phyloP scores from a whole-genome alignment of 2,797 vertebrate genomes.

The Tolypeutes matacus region DNA sequence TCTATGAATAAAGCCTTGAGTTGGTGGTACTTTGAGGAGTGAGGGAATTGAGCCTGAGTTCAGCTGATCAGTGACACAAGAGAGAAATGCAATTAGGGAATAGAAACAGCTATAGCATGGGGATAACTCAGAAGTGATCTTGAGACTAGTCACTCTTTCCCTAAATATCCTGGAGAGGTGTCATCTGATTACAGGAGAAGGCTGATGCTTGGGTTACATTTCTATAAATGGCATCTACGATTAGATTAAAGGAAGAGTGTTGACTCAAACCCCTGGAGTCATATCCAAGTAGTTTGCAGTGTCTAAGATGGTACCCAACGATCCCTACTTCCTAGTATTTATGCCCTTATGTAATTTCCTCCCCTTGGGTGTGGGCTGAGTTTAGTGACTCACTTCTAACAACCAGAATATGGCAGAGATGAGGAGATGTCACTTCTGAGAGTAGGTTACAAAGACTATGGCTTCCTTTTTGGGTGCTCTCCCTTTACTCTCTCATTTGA shows the following conservation, averaged over 20 bases:
- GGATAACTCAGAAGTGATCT: background rate
- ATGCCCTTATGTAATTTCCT: background rate
- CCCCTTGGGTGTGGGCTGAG: background rate
- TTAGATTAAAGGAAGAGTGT: background rate
- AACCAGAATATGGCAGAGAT: background rate
- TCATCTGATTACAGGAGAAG: background rate
- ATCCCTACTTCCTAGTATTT: background rate
- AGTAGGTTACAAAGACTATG: background rate
- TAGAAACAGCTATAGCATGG: background rate
- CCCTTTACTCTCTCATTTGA: background rate
- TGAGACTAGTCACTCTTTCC: background rate
- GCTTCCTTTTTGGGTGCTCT: background rate
- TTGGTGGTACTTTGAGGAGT: slow-evolving; percentile 26
- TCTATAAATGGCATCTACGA: background rate
- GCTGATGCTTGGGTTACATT: background rate
- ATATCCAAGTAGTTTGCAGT: background rate
- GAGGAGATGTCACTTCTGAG: background rate
- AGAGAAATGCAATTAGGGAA: background rate
- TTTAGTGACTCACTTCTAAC: slow-evolving; percentile 32
- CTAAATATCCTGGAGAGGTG: background rate
- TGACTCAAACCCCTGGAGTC: background rate
- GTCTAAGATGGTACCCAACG: background rate
- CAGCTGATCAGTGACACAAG: background rate
- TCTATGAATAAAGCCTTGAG: slow-evolving; percentile 6
- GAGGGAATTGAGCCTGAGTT: background rate